Conservation (phyloP, 2,113 vertebrate species). For the Labeo rohita region DNA sequence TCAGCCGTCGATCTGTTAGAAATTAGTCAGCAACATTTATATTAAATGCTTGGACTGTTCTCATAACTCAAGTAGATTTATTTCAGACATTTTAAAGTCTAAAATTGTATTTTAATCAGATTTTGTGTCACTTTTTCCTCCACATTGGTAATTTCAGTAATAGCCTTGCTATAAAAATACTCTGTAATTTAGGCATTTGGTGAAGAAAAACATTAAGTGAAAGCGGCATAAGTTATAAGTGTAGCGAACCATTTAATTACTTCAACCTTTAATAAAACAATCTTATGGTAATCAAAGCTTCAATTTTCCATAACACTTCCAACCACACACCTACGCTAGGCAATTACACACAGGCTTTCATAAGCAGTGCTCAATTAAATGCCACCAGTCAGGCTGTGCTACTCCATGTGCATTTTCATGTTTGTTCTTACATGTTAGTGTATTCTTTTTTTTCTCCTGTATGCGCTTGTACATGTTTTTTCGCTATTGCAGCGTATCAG, state of each 20-base stretch:
- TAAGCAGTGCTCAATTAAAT: conserved; percentile 30
- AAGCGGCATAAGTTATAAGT: background rate
- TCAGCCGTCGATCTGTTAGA: background rate
- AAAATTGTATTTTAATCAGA: background rate
- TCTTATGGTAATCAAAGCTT: conserved; percentile 21
- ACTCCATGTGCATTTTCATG: background rate
- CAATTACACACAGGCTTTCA: background rate
- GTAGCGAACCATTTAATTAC: background rate
- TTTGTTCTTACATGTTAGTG: background rate
- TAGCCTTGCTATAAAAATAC: background rate
- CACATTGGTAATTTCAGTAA: background rate
- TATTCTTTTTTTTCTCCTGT: background rate
- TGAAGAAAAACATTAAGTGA: background rate
- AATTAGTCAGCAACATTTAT: background rate
- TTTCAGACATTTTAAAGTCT: background rate
- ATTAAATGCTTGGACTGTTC: background rate
- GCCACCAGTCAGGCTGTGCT: background rate
- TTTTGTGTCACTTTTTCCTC: background rate
- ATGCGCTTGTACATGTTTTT: background rate
- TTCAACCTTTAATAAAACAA: conserved; percentile 26
- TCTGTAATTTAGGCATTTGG: conserved; percentile 10
- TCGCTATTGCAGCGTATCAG: background rate
- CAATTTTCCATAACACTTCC: conserved; percentile 8
- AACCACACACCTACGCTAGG: background rate
- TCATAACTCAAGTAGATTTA: background rate